Percentiles rank a stretch among this genome's conserved stretches.
Conservation (phyloP, 2,113 vertebrate species). For the Pseudolaguvia tuberculata region DNA sequence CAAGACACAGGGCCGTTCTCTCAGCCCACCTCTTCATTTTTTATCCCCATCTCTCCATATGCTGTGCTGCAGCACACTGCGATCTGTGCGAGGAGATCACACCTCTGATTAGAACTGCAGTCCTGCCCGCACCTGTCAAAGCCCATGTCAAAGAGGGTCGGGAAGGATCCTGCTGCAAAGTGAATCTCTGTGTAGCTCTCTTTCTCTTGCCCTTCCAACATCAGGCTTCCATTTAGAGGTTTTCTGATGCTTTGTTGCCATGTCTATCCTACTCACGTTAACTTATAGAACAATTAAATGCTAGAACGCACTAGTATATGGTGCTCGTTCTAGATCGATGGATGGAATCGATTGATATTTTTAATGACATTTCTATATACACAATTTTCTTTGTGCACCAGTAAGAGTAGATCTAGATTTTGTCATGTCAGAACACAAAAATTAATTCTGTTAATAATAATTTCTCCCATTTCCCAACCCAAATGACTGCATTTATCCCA, state of each 20-base stretch:
- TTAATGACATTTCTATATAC: too few species aligned
- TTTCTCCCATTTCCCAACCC: too few species aligned
- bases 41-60: slow-evolving; percentile 6
- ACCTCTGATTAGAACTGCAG: slow-evolving; percentile 40
- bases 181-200: slow-evolving; percentile 47
- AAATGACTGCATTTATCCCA: too few species aligned
- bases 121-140: slow-evolving; percentile 46
- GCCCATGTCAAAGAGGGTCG: slow-evolving; percentile 35
- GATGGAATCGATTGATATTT: too few species aligned
- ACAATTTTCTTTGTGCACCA: too few species aligned
- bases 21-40: neutral
- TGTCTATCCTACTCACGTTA: too few species aligned
- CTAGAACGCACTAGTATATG: neutral
- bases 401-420: too few species aligned
- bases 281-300: neutral
- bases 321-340: too few species aligned
- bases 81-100: slow-evolving; percentile 43
- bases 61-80: neutral
- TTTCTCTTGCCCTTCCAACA: slow-evolving; percentile 36
- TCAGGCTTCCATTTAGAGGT: slow-evolving; percentile 12
- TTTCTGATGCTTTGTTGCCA: neutral
- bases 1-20: slow-evolving; percentile 10
- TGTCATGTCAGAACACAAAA: too few species aligned
- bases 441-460: too few species aligned
- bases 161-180: slow-evolving; percentile 39